Conservation (phyloP, 2,797 vertebrate genomes). For the Eulemur albifrons region DNA sequence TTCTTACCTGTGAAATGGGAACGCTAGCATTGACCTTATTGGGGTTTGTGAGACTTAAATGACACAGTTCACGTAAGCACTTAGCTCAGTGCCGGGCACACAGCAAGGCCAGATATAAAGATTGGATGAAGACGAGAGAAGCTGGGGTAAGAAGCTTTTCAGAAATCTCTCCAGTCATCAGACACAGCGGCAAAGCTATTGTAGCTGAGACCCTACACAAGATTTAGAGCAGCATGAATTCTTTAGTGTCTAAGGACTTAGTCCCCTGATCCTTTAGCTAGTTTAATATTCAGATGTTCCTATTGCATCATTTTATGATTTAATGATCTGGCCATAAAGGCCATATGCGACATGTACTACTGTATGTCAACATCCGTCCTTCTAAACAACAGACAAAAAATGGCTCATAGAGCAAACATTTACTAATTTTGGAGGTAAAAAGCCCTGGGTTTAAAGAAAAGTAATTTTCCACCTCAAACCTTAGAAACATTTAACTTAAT, state of each 20-base stretch:
- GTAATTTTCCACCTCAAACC: constrained; percentile 30
- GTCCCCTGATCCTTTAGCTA: background rate
- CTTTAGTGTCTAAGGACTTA: background rate
- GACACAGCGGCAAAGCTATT: background rate
- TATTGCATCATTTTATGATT: background rate
- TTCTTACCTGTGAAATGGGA: background rate
- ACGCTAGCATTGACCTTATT: background rate
- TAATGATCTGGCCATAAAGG: background rate
- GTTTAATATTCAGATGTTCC: background rate
- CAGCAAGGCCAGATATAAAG: background rate
- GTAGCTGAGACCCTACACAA: background rate
- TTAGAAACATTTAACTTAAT: constrained; percentile 49
- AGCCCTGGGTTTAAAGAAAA: constrained; percentile 26
- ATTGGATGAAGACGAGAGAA: background rate
- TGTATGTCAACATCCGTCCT: background rate
- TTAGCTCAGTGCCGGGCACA: background rate
- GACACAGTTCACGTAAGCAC: background rate
- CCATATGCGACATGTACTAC: background rate
- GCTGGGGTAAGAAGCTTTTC: background rate
- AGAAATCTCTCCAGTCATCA: background rate
- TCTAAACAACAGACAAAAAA: background rate
- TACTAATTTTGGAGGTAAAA: background rate
- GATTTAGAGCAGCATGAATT: background rate
- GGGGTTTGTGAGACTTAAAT: background rate
- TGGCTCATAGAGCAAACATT: background rate